phyloP scores from a whole-genome alignment of 2,888 invertebrate genomes.

The Globia sparganii region DNA sequence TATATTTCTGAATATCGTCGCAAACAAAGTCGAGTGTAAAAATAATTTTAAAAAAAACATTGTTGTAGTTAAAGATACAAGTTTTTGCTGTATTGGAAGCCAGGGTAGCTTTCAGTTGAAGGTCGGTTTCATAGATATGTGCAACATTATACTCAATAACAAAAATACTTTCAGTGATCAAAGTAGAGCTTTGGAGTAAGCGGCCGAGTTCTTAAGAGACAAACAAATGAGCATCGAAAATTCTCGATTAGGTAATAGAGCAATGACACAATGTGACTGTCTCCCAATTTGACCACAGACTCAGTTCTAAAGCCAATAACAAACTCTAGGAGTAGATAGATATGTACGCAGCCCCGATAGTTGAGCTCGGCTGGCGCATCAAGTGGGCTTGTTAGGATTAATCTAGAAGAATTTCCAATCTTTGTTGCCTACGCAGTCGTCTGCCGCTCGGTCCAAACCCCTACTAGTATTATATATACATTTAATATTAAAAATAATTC shows the following conservation, averaged over 20 bases:
- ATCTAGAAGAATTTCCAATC: constrained; percentile 45
- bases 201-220: constrained; percentile 9
- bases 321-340: constrained; percentile 16
- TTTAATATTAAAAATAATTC: constrained; percentile 73
- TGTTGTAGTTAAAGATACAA: neutral
- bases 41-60: neutral
- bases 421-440: constrained; percentile 25
- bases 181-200: constrained; percentile 61
- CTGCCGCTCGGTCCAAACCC: constrained; percentile 48
- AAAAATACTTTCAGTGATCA: constrained; percentile 73
- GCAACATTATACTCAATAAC: constrained; percentile 71
- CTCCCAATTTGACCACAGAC: constrained; percentile 14
- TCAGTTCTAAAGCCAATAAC: constrained; percentile 17
- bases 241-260: constrained; percentile 8
- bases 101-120: constrained; percentile 30
- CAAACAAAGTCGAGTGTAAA: constrained; percentile 6
- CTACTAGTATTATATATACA: constrained; percentile 43
- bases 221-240: constrained; percentile 8
- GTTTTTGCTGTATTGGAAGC: constrained; percentile 3
- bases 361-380: constrained; percentile 25
- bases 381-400: constrained; percentile 53
- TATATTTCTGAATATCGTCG: constrained; percentile 28
- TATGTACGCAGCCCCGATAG: constrained; percentile 29
- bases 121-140: constrained; percentile 75
- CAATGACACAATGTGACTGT: constrained; percentile 10